Conservation (phyloP, 2,888 invertebrate species). For the Microctonus brassicae region DNA sequence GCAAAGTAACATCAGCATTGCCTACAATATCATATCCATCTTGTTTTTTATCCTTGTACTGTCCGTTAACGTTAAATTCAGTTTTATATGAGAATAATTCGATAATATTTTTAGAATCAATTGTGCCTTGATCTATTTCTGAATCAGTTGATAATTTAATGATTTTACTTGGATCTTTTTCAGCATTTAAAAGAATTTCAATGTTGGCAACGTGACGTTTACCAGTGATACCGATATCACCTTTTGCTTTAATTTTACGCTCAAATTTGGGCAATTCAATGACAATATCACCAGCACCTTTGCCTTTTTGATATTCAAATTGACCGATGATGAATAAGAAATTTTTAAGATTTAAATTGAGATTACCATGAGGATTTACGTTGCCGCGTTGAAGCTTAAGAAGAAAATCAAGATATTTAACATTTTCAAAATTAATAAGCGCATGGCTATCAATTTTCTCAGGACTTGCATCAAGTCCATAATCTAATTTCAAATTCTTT, state of each 20-base stretch:
- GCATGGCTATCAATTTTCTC: constrained; percentile 72
- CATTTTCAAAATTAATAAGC: constrained; percentile 71
- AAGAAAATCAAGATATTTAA: constrained; percentile 73
- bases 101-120: constrained; percentile 76
- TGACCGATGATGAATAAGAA: constrained; percentile 76
- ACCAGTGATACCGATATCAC: constrained; percentile 75
- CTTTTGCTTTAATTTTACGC: constrained; percentile 67
- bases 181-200: constrained; percentile 78
- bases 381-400: constrained; percentile 70
- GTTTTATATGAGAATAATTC: constrained; percentile 71
- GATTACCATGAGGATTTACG: constrained; percentile 68
- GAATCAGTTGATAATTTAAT: constrained; percentile 77
- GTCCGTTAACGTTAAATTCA: constrained; percentile 70
- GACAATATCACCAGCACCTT: constrained; percentile 74
- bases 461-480: constrained; percentile 69
- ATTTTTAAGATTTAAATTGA: constrained; percentile 76
- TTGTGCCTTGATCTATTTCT: constrained; percentile 70
- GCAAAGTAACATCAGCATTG: constrained; percentile 71
- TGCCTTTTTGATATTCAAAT: constrained; percentile 76
- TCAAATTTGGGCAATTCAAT: constrained; percentile 74
- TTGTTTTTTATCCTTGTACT: constrained; percentile 66
- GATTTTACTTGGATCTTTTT: constrained; percentile 79
- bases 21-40: constrained; percentile 70
- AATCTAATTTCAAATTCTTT: constrained; percentile 73
- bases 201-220: constrained; percentile 75